Evolutionary conservation across 2,113 vertebrate species (phyloP).

Genomic region (Rhinogobius similis): DNA sequence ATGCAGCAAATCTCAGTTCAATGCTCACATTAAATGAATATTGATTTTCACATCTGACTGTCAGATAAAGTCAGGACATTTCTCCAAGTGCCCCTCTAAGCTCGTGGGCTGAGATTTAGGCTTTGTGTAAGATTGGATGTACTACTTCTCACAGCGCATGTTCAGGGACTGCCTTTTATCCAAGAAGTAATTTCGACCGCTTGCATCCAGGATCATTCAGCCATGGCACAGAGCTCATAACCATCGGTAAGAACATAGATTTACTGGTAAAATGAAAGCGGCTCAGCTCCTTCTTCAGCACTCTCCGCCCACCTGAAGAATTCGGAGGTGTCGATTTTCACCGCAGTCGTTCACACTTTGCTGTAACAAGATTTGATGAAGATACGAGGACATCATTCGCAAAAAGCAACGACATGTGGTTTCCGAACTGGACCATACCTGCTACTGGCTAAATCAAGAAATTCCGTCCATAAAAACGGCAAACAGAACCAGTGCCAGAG

Average conservation of each 20-base stretch:
- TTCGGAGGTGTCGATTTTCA: neutral
- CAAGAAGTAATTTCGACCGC: neutral
- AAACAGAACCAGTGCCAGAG: neutral
- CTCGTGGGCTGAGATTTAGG: neutral
- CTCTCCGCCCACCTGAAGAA: neutral
- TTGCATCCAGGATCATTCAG: neutral
- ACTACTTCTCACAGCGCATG: neutral
- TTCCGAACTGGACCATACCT: neutral
- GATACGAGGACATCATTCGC: neutral
- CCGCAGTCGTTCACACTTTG: neutral
- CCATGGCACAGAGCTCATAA: neutral
- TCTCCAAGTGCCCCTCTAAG: conserved; percentile 7
- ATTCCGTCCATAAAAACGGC: neutral
- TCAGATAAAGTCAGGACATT: conserved; percentile 24
- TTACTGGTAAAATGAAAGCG: neutral
- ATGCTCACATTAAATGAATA: conserved; percentile 17
- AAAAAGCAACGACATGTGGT: neutral
- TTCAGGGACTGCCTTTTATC: neutral
- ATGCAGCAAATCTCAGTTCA: conserved; percentile 21
- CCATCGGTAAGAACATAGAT: neutral
- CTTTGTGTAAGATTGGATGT: neutral
- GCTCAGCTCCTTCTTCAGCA: neutral
- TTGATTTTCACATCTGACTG: conserved; percentile 32
- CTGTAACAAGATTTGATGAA: neutral
- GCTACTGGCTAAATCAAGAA: neutral